Base-by-base conservation (phyloP, 1,140 invertebrate genomes). In the Lordiphosa stackelbergi region DNA sequence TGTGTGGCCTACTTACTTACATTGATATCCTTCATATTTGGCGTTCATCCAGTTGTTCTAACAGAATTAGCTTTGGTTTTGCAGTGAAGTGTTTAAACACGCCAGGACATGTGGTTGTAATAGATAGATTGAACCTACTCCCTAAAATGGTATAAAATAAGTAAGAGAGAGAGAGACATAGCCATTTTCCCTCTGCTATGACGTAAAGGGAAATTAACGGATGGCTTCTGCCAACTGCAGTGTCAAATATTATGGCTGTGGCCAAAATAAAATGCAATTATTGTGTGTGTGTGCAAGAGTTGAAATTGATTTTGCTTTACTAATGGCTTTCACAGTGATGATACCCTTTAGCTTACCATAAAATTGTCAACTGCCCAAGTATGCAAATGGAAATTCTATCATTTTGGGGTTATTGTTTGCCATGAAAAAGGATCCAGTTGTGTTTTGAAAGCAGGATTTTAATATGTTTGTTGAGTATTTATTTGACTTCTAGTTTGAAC, bases 21-120 rank as follows among this genome's bases (percentile, higher is more conserved):
- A 41, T 55, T 62, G 65, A 69, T 69, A 69, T 37, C 31, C 46
- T 24, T 16, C 28, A 7, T 12, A 31, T 16, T 54, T 36, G 66
- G 66, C 66, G 66, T 69, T 69, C 57, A 69, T 69, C 69, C 57
- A 62, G 66, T 69, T 69, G 66, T 52, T 51, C 51, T 69, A 69
- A 69, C 66, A 51, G 65, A 57, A 69, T 69, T 69, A 69, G 66
- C 56, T 47, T 46, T 35, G 63, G 64, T 57, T 69, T 69, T 68
- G 48, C 54, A 43, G 43, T 52, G 41, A 6, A 28, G 12, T 61
- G 38, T 51, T 66, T 65, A 52, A 31, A 34, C 43, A 24, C 24
- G 5, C 48, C 48, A 24, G 24, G 22, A 52, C 49, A 52, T 40
- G 36, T 24, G 49, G 49, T 40, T 24, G 8, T 37, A 28, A 49